Conservation (phyloP, 2,888 invertebrate genomes). For the Euphydryas editha region DNA sequence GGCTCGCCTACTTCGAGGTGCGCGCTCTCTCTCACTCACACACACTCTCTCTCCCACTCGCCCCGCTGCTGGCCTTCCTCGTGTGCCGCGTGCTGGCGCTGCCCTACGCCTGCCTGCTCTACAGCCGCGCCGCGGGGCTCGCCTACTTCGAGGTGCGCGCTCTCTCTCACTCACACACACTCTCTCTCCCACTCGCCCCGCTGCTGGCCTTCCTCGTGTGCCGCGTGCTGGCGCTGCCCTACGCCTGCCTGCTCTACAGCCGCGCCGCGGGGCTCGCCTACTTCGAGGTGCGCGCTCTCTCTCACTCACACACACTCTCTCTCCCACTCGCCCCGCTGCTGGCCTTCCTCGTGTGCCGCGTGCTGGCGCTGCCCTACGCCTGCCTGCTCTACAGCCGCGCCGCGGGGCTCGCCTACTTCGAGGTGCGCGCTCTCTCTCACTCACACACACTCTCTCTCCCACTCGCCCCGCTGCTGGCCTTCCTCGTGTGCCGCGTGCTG, state of each 20-base stretch:
- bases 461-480: conserved; percentile 87
- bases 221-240: conserved; percentile 76
- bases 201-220: no score
- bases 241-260: conserved; percentile 87
- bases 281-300: conserved; percentile 73
- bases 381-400: conserved; percentile 85
- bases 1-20: no score
- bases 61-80: no score
- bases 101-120: no score
- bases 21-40: no score
- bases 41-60: no score
- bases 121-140: no score
- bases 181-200: no score
- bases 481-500: conserved; percentile 88
- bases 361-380: conserved; percentile 89
- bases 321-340: conserved; percentile 85
- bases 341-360: conserved; percentile 89
- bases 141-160: no score
- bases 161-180: no score
- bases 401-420: conserved; percentile 80
- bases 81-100: no score
- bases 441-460: not conserved
- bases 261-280: conserved; percentile 80
- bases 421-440: conserved; percentile 66
- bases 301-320: conserved; percentile 17